These are phyloP conservation scores for Cyclura pinguis DNA, from an alignment of 2,797 vertebrate genomes.

Conservation along the genomic window DNA sequence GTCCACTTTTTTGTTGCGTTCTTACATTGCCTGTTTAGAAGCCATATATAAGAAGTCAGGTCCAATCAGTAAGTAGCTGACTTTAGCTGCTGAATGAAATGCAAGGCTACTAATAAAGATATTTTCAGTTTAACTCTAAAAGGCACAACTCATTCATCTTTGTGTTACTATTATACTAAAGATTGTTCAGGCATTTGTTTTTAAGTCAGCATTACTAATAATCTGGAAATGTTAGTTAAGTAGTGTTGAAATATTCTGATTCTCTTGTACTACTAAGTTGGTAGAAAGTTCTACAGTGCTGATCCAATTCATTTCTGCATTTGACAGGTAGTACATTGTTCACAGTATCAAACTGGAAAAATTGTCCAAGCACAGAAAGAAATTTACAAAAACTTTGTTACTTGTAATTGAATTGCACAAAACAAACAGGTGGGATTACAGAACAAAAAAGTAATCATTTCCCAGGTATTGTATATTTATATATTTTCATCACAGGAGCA, in stretches of 20 bases:
- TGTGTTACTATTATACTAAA: no score
- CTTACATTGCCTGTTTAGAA: constrained; percentile 66
- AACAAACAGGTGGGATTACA: no score
- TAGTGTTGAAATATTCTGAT: not conserved
- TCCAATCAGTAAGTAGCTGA: not conserved
- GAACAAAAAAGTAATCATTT: no score
- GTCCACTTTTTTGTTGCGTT: constrained; percentile 82
- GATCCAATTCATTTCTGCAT: not conserved
- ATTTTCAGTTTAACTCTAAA: constrained; percentile 3
- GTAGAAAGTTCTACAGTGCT: not conserved
- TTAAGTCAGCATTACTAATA: not conserved
- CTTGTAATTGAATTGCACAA: no score
- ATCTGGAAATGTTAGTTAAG: not conserved
- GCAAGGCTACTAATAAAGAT: not conserved
- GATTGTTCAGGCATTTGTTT: not conserved
- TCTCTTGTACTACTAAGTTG: not conserved
- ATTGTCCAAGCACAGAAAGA: not conserved
- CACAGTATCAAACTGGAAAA: not conserved
- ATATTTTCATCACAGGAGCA: not conserved
- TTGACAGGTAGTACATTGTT: not conserved
- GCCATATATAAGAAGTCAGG: not conserved
- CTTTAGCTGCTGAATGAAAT: not conserved
- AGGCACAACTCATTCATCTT: not conserved
- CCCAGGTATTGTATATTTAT: no score
- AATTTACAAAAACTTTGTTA: not conserved